Evolutionary conservation across 2,888 invertebrate genomes (phyloP), one percentile per base, ranked within the genome.

Genomic region (Polydesmus complanatus): DNA sequence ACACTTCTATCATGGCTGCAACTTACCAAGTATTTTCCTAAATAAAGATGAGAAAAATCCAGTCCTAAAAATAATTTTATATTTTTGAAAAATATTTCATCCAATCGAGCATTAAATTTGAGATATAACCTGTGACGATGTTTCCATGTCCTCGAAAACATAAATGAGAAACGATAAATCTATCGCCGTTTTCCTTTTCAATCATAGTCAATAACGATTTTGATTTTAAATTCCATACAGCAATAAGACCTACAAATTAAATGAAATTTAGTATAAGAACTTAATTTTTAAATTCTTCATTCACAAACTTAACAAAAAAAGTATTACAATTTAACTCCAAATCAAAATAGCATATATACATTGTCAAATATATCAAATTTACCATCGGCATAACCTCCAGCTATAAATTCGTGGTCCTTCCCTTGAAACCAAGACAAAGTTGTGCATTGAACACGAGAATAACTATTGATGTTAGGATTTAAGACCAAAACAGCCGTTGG

Each of bases 371-470:
- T 22, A 23, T 2, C 51, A 14, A 18, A 58, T n/a, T 23, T 25
- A 58, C 58, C 60, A n/a, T 54, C 23, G 1, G 8, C 23, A 37
- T 25, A 60, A 19, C 60, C 60, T 5, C 19, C 60, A 25, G 48
- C 54, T 8, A 60, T 48, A 27, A n/a, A 54, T 14, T 47, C 14
- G 18, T 60, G 60, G 1, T 23, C 60, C 23, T 19, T 54, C 26
- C 54, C 54, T 25, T 60, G 37, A 11, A 47, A 25, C 60, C 60
- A 60, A 23, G 60, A 47, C 11, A 60, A n/a, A 11, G 60, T 47
- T 2, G 60, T 60, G 48, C 60, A 60, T 51, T 60, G 60, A 37
- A 60, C 1, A 26, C 23, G 19, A 21, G 19, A 22, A n/a, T 2
- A 14, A 8, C 19, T 11, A 19, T 5, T 26, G 14, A 27, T 14